Evolutionary conservation across 2,113 vertebrate genomes (phyloP).

Genomic region (Dissostichus mawsoni): DNA sequence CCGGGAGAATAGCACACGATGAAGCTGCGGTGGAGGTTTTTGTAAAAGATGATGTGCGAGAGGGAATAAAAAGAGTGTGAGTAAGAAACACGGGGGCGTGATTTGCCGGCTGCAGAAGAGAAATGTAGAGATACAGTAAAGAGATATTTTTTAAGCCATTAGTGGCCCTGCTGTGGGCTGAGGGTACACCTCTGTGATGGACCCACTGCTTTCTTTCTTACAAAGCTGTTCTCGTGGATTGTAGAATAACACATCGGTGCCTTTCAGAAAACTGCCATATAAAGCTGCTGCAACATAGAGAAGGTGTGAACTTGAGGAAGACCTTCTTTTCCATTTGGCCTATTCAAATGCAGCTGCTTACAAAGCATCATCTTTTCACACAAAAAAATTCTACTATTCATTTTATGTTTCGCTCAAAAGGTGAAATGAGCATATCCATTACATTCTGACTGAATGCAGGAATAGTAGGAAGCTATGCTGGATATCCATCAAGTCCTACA

Average conservation of each 20-base stretch:
- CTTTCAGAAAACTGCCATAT: conserved; percentile 41
- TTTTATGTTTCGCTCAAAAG: background rate
- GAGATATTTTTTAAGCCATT: conserved; percentile 59
- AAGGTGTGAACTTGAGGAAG: conserved; percentile 29
- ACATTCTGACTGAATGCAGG: background rate
- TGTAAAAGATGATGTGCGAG: conserved; percentile 49
- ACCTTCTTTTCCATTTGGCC: conserved; percentile 10
- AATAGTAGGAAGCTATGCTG: no score
- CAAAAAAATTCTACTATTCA: background rate
- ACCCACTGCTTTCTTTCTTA: conserved; percentile 17
- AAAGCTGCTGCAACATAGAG: conserved; percentile 45
- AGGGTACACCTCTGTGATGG: conserved; percentile 45
- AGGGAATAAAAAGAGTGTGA: conserved; percentile 26
- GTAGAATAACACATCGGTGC: conserved; percentile 50
- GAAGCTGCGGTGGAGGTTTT: conserved; percentile 34
- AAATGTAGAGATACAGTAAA: conserved; percentile 53
- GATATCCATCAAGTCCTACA: no score
- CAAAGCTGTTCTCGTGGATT: conserved; percentile 34
- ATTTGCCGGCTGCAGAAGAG: conserved; percentile 28
- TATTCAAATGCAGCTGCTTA: conserved; percentile 13
- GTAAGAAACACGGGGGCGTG: background rate
- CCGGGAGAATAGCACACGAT: conserved; percentile 23
- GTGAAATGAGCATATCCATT: background rate
- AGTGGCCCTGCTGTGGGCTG: conserved; percentile 50
- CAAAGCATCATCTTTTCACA: background rate